Conservation (phyloP, 2,888 invertebrate species). For the Globia sparganii region DNA sequence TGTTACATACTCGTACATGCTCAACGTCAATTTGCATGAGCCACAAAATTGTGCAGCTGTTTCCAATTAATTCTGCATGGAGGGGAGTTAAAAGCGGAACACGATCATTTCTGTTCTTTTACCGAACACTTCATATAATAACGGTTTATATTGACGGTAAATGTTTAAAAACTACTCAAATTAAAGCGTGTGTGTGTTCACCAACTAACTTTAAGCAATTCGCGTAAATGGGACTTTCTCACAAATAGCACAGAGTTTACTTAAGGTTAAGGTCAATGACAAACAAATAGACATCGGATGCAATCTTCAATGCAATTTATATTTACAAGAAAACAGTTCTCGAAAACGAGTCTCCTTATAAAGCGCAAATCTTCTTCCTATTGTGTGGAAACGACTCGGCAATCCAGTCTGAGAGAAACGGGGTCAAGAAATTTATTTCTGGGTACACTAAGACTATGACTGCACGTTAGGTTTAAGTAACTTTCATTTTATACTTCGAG, state of each 20-base stretch:
- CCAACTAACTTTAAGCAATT: not conserved
- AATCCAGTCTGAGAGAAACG: constrained; percentile 65
- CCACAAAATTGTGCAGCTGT: constrained; percentile 56
- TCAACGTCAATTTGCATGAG: constrained; percentile 43
- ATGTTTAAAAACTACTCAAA: constrained; percentile 18
- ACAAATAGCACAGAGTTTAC: constrained; percentile 12
- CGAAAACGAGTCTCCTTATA: constrained; percentile 45
- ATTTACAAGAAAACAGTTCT: constrained; percentile 22
- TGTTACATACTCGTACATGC: constrained; percentile 12
- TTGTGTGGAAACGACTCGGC: constrained; percentile 64
- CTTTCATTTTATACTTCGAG: constrained; percentile 63
- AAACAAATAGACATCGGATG: constrained; percentile 12
- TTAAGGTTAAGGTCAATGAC: constrained; percentile 15
- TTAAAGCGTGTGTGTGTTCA: not conserved
- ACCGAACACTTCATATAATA: constrained; percentile 33
- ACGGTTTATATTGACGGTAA: constrained; percentile 31
- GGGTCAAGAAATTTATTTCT: constrained; percentile 67
- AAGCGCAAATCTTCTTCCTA: constrained; percentile 63
- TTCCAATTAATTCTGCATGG: constrained; percentile 53
- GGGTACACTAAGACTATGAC: constrained; percentile 56
- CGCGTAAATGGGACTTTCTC: constrained; percentile 1
- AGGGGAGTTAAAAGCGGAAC: constrained; percentile 50
- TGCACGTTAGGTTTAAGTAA: constrained; percentile 52
- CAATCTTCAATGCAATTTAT: constrained; percentile 13
- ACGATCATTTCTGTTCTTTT: constrained; percentile 48